Conservation (phyloP, 2,113 vertebrate species). For the Alouatta palliata region DNA sequence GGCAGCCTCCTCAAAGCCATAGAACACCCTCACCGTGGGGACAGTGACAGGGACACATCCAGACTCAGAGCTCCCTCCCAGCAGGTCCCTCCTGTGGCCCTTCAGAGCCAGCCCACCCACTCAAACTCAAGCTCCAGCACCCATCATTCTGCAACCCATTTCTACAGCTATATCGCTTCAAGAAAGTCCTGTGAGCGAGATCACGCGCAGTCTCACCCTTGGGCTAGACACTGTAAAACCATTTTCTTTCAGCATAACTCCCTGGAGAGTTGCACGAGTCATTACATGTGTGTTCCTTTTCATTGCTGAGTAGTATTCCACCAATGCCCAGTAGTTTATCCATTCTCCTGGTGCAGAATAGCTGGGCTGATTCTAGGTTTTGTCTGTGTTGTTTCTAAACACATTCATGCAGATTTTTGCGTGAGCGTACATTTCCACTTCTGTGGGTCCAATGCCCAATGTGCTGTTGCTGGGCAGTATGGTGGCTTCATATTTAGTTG, state of each 20-base stretch:
- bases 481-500: background rate
- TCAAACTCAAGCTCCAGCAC: too few relatives aligned
- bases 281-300: rapidly evolving
- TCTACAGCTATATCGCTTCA: rapidly evolving
- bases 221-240: too few relatives aligned
- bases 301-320: rapidly evolving
- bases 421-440: background rate
- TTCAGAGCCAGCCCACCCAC: too few relatives aligned
- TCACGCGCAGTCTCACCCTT: rapidly evolving
- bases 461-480: rapidly evolving
- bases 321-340: rapidly evolving
- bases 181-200: background rate
- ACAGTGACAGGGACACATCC: rapidly evolving
- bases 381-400: background rate
- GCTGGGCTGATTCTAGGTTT: background rate
- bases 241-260: background rate
- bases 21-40: rapidly evolving
- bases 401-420: background rate
- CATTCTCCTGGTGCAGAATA: background rate
- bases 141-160: rapidly evolving
- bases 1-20: background rate
- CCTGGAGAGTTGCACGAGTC: rapidly evolving
- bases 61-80: too few relatives aligned
- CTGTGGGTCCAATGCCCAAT: background rate
- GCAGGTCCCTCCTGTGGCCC: too few relatives aligned